phyloP scores from a whole-genome alignment of 2,888 invertebrate genomes.

The Teleogryllus oceanicus region DNA sequence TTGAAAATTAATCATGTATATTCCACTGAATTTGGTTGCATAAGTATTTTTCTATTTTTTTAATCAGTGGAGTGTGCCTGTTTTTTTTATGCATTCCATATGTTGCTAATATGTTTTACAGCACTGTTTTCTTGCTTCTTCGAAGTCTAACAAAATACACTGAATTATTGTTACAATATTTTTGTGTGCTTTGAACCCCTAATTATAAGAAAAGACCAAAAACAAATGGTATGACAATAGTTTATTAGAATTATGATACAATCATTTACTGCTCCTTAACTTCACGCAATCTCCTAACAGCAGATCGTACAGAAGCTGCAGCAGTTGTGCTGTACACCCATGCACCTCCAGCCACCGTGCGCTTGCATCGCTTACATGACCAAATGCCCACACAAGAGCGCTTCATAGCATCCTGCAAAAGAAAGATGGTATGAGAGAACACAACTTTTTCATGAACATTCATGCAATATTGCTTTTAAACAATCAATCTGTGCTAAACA shows the following conservation, averaged over 20 bases:
- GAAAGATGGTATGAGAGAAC: neutral
- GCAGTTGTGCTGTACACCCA: conserved; percentile 99
- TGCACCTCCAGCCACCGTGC: conserved; percentile 96
- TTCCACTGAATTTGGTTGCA: conserved; percentile 12
- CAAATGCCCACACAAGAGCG: conserved; percentile 96
- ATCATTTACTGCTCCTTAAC: conserved; percentile 64
- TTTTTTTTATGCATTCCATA: neutral
- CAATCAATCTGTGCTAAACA: no score
- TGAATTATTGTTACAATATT: conserved; percentile 22
- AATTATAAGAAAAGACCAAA: neutral
- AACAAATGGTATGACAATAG: no score
- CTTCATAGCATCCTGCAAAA: conserved; percentile 94
- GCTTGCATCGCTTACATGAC: conserved; percentile 95
- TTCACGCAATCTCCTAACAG: conserved; percentile 95
- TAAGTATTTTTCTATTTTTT: conserved; percentile 7
- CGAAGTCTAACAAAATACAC: conserved; percentile 26
- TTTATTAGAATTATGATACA: conserved; percentile 21
- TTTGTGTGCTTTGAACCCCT: neutral
- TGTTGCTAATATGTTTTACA: conserved; percentile 4
- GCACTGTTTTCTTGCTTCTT: conserved; percentile 23
- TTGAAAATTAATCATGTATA: neutral
- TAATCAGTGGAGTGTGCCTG: conserved; percentile 5
- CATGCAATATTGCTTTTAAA: no score
- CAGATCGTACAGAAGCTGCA: conserved; percentile 94
- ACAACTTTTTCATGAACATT: no score